phyloP scores from a whole-genome alignment of 92 coral and sea anemone species.

The Porites evermanni region DNA sequence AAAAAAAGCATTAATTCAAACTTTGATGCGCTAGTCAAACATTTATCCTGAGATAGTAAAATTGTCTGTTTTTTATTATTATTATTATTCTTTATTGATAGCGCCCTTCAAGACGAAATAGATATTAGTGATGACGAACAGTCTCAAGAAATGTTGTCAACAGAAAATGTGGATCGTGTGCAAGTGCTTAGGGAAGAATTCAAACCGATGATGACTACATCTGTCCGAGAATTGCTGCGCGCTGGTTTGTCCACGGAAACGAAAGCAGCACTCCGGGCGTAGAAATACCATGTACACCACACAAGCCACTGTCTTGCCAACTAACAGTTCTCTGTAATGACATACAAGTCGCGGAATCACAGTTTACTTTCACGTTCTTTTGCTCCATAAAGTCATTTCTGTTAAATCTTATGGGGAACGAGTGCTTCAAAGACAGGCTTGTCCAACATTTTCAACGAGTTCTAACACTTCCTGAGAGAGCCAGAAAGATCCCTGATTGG shows the following conservation, averaged over 20 bases:
- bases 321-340: constrained; percentile 47
- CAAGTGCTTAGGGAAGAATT: not conserved
- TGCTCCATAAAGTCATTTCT: constrained; percentile 58
- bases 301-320: constrained; percentile 54
- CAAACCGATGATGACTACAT: not conserved
- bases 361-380: constrained; percentile 30
- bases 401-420: constrained; percentile 54
- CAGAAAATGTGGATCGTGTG: not conserved
- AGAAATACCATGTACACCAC: not conserved
- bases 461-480: constrained; percentile 41
- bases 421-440: constrained; percentile 41
- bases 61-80: not conserved
- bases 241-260: not conserved
- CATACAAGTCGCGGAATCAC: constrained; percentile 20
- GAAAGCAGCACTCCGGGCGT: not conserved
- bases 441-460: constrained; percentile 40
- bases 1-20: too few relatives aligned
- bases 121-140: not conserved
- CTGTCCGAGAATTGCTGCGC: not conserved
- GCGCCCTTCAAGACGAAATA: not conserved
- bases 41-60: not conserved
- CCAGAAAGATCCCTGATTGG: constrained; percentile 29
- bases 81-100: not conserved
- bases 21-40: too few relatives aligned
- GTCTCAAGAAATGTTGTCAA: not conserved